phyloP scores from a whole-genome alignment of 2,888 invertebrate genomes.

The Frankliniella intonsa region DNA sequence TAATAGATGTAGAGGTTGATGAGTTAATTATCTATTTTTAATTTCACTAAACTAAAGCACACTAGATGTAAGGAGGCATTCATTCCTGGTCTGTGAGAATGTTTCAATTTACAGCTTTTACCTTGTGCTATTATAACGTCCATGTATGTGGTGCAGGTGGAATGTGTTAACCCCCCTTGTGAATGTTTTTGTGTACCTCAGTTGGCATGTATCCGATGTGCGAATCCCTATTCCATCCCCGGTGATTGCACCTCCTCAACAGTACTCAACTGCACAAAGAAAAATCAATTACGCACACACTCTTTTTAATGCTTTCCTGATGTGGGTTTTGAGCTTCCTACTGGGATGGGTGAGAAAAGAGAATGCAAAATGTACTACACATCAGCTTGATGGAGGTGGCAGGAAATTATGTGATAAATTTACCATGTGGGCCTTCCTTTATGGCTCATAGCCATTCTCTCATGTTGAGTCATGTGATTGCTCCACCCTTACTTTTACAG shows the following conservation, averaged over 20 bases:
- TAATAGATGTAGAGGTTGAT: background rate
- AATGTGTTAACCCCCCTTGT: background rate
- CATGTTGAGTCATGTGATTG: background rate
- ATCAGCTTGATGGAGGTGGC: constrained; percentile 3
- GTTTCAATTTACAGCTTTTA: background rate
- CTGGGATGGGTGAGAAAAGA: background rate
- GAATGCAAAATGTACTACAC: background rate
- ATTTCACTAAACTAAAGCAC: no score
- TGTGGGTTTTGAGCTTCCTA: background rate
- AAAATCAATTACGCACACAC: background rate
- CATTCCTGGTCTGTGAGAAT: no score
- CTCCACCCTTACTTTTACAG: constrained; percentile 45
- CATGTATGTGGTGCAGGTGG: background rate
- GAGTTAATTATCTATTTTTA: no score
- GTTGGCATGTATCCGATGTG: background rate
- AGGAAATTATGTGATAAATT: background rate
- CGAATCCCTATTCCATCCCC: background rate
- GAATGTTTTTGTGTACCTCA: background rate
- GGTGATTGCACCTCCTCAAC: background rate
- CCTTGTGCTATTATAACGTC: background rate
- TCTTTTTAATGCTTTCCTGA: background rate
- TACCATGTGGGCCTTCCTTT: background rate
- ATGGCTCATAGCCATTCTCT: background rate
- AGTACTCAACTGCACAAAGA: background rate
- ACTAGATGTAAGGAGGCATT: no score